Evolutionary conservation across 2,113 vertebrate genomes (phyloP), one percentile per base, ranked within the genome.

Genomic region (Corvus moneduloides): DNA sequence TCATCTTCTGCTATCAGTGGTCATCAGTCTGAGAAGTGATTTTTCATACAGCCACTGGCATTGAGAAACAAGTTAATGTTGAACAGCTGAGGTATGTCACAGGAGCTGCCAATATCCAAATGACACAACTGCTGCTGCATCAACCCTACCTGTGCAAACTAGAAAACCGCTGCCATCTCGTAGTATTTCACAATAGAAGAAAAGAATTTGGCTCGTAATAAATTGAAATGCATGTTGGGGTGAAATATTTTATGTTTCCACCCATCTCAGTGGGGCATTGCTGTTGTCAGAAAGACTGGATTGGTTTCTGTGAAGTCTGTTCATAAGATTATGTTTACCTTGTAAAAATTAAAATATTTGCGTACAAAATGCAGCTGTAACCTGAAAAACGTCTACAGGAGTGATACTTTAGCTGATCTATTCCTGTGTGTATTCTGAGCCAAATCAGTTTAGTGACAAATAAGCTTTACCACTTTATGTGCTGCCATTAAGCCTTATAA

Each of bases 381-480:
- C 35, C 71, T 88, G 62, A 82, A 83, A 86, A 81, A 14, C n/a
- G 9, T 85, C 44, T 67, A 12, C 33, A 56, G 55, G 41, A 89
- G 19, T 33, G 35, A 32, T 79, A 52, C 39, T 27, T 80, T 62
- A 77, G 72, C 89, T 80, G 63, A 39, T 91, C 59, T 86, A 8
- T 92, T 91, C 59, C 67, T 76, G 13, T 69, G 46, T 69, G 13
- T 67, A 69, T 95, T 87, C 35, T 48, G 16, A 92, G 49, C 48
- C 83, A 78, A 81, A 90, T 95, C 75, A 91, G 71, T 91, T 93
- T 67, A 91, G 56, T 78, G 75, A 80, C 82, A 84, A 86, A 88
- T 71, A 90, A 93, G 90, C 64, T 84, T 92, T 92, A 44, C 35
- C 22, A 39, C 52, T 83, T 87, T 39, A 67, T 71, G 41, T 88